A percentile compares a stretch with the other conserved stretches of the same genome.
phyloP scores from a whole-genome alignment of 53 echinoderm and acorn worm genomes.

The Astropecten irregularis region DNA sequence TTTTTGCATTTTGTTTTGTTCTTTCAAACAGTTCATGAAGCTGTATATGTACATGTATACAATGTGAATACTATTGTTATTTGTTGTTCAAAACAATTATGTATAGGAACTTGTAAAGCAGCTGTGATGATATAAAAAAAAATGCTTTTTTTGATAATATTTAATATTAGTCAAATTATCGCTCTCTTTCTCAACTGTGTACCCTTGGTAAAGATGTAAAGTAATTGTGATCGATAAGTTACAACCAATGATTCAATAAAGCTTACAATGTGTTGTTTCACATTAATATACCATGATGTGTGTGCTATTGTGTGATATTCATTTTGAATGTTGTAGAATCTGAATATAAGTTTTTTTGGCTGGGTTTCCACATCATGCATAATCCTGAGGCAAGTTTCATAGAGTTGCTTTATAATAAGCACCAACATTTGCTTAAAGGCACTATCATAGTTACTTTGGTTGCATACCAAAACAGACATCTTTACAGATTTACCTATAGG shows the following conservation, averaged over 20 bases:
- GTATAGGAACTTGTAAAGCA: constrained; percentile 14
- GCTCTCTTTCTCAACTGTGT: constrained; percentile 16
- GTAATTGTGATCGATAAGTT: constrained; percentile 41
- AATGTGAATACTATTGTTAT: constrained; percentile 49
- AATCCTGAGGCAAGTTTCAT: too few species aligned
- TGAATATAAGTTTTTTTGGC: too few species aligned
- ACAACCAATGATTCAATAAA: constrained; percentile 7
- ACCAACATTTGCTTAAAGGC: too few species aligned
- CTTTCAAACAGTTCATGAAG: too few species aligned
- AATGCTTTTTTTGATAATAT: constrained; percentile 36
- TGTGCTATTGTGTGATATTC: not conserved
- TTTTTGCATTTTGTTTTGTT: not conserved
- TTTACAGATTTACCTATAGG: too few species aligned
- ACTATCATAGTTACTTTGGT: too few species aligned
- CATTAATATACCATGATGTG: not conserved
- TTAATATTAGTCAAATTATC: constrained; percentile 14
- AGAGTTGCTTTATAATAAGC: too few species aligned
- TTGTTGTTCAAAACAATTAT: constrained; percentile 1
- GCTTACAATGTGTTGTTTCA: constrained; percentile 7
- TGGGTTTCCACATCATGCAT: too few species aligned
- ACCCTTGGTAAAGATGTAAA: constrained; percentile 11
- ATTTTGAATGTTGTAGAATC: too few species aligned
- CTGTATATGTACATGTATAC: constrained; percentile 40
- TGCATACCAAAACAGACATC: too few species aligned
- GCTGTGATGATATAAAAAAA: constrained; percentile 33